Base-by-base conservation (phyloP, 2,888 invertebrate genomes). In the Ormyrus nitidulus region DNA sequence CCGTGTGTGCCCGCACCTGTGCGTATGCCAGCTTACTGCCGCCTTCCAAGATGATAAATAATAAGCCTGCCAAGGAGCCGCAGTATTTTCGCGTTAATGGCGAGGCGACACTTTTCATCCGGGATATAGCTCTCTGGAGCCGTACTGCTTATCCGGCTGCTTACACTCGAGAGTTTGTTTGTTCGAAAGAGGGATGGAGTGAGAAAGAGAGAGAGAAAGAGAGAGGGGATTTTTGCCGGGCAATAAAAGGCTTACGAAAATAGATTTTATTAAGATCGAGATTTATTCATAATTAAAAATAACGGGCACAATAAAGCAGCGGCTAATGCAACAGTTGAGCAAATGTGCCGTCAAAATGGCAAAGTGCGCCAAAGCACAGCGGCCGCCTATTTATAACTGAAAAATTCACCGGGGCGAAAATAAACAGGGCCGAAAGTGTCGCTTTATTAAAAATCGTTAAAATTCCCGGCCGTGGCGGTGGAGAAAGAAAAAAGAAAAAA, bases 251-350 rank as follows among this genome's bases (percentile, higher is more conserved):
- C 34, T 34, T 34, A 34, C 34, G 34, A 34, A 34, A 34, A 34
- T 34, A 34, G 34, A 34, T 34, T 34, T 34, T 34, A 34, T 34
- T 34, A 34, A 34, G 11, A 2, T n/a, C 4, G n/a, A 61, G 61
- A 72, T 68, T 78, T 54, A 73, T 54, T 54, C 49, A 34, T 58
- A 19, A 51, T 61, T 54, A 68, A 78, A 78, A 73, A 73, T 78
- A 78, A 73, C 68, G 51, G 48, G 46, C 51, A 59, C 68, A 61
- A 73, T 59, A 61, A 78, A 72, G 61, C 48, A 83, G 78, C 74
- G 82, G 34, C 66, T 83, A 79, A 83, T 83, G 79, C 83, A 56
- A 75, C 34, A 51, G 58, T 46, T 13, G 13, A 51, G 68, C 54
- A 71, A 66, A 61, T 46, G 73, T 51, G 10, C 46, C 61, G 74